phyloP scores from a whole-genome alignment of 2,888 invertebrate genomes.

The Lingula anatina region DNA sequence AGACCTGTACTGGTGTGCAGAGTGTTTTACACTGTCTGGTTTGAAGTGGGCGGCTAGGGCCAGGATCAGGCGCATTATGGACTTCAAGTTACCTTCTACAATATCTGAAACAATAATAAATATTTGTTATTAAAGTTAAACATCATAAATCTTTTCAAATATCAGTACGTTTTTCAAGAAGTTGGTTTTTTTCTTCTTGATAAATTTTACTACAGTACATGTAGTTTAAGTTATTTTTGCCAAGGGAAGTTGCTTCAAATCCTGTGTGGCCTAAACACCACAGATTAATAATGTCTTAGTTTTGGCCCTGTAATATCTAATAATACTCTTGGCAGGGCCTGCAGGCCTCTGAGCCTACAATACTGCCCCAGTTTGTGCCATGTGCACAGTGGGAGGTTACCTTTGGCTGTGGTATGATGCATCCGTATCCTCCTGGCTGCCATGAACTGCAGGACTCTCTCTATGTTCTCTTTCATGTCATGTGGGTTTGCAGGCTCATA shows the following conservation, averaged over 20 bases:
- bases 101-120: constrained; percentile 39
- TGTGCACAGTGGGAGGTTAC: constrained; percentile 14
- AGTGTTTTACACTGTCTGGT: constrained; percentile 46
- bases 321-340: too few species aligned
- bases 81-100: constrained; percentile 53
- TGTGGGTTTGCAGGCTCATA: constrained; percentile 32
- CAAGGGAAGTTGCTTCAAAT: too few species aligned
- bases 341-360: too few species aligned
- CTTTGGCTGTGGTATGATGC: constrained; percentile 48
- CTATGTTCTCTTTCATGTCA: constrained; percentile 51
- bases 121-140: background rate
- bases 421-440: constrained; percentile 47
- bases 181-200: background rate
- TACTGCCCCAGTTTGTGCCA: too few species aligned
- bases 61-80: constrained; percentile 54
- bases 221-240: too few species aligned
- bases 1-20: constrained; percentile 14
- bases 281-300: too few species aligned
- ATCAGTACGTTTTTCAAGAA: too few species aligned
- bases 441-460: constrained; percentile 52
- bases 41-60: constrained; percentile 56
- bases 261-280: too few species aligned
- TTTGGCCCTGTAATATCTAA: too few species aligned
- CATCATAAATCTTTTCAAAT: too few species aligned
- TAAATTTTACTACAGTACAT: too few species aligned